These are phyloP conservation scores for Atrichornis clamosus DNA, from an alignment of 2,113 vertebrate species.

Conservation along the genomic window DNA sequence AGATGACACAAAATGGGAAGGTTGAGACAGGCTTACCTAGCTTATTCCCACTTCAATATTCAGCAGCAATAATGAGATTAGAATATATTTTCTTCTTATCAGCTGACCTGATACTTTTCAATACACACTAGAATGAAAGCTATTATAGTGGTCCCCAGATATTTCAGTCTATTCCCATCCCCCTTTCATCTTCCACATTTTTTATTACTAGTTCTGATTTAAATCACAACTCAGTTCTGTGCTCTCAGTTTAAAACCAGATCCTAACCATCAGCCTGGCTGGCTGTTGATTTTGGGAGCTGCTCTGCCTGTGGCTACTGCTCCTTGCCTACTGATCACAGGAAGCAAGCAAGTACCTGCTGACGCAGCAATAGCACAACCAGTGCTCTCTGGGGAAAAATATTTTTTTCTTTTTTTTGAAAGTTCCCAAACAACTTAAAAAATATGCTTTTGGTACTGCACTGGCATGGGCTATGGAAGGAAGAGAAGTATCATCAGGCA, in stretches of 20 bases:
- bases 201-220: neutral
- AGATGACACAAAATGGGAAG: neutral
- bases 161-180: neutral
- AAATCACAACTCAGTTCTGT: neutral
- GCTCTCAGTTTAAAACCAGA: neutral
- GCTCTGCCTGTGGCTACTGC: neutral
- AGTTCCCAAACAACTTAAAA: neutral
- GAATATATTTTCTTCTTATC: slow-evolving; percentile 21
- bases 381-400: neutral
- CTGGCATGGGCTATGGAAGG: neutral
- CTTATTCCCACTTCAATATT: slow-evolving; percentile 16
- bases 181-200: neutral
- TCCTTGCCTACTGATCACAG: neutral
- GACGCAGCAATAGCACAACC: neutral
- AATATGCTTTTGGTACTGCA: neutral
- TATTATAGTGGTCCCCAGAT: neutral
- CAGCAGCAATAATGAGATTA: slow-evolving; percentile 14
- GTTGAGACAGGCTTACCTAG: neutral
- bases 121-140: neutral
- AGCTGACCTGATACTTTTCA: neutral
- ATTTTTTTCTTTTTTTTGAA: neutral
- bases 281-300: neutral
- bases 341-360: neutral
- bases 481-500: neutral
- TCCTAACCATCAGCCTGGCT: neutral